These are phyloP conservation scores for Crocuta crocuta DNA, from an alignment of 2,113 vertebrate genomes.

Conservation along the genomic window DNA sequence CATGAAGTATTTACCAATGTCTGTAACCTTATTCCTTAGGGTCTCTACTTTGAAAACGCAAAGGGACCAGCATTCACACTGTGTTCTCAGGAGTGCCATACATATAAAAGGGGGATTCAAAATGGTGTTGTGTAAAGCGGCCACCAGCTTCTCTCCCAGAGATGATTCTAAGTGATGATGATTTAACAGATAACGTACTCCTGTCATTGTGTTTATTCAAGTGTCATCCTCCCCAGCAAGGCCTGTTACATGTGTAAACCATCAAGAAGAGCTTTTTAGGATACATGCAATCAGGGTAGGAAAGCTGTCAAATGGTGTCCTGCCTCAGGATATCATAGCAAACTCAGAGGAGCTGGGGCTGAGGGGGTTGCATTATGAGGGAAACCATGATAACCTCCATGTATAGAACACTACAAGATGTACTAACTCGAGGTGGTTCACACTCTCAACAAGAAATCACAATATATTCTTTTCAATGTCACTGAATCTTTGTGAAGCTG, in stretches of 20 bases:
- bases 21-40: background rate
- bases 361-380: background rate
- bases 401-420: background rate
- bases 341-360: background rate
- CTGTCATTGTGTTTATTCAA: background rate
- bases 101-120: background rate
- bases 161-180: background rate
- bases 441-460: background rate
- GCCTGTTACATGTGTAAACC: background rate
- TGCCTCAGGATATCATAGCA: background rate
- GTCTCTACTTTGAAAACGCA: background rate
- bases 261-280: background rate
- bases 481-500: background rate
- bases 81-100: background rate
- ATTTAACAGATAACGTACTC: constrained; percentile 11
- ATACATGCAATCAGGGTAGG: background rate
- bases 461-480: background rate
- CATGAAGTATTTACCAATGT: background rate
- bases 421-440: background rate
- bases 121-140: background rate
- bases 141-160: background rate
- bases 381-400: background rate
- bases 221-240: background rate
- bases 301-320: background rate
- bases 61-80: background rate